Evolutionary conservation across 2,797 vertebrate species (phyloP).

Genomic region (Enteromius radiatus): DNA sequence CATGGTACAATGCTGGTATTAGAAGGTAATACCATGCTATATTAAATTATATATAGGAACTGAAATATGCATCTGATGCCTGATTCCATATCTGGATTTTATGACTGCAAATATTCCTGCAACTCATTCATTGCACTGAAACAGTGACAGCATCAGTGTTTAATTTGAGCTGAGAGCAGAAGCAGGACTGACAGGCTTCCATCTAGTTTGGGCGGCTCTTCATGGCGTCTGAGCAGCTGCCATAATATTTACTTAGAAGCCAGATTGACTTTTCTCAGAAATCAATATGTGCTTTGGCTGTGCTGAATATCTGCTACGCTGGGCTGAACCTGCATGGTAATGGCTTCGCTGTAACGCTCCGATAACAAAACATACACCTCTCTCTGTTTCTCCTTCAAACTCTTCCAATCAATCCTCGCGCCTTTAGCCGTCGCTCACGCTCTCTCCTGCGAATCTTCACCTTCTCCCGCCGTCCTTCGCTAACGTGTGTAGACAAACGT

Average conservation of each 20-base stretch:
- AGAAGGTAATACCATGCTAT: not conserved
- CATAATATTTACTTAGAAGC: slow-evolving; percentile 79
- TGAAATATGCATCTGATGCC: not conserved
- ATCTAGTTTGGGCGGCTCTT: slow-evolving; percentile 59
- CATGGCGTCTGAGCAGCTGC: slow-evolving; percentile 68
- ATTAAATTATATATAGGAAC: not conserved
- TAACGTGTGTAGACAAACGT: slow-evolving; percentile 64
- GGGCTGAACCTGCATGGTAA: slow-evolving; percentile 63
- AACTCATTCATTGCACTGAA: not conserved
- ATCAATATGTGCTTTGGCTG: slow-evolving; percentile 79
- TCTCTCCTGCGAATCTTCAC: slow-evolving; percentile 7
- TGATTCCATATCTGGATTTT: not conserved
- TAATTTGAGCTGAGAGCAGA: slow-evolving; percentile 1
- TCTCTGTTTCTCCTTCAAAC: slow-evolving; percentile 57
- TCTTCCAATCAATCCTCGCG: slow-evolving; percentile 48
- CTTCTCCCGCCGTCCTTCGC: slow-evolving; percentile 60
- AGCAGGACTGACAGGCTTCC: slow-evolving; percentile 38
- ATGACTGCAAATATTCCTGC: not conserved
- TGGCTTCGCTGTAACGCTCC: slow-evolving; percentile 75
- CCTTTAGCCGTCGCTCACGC: not conserved
- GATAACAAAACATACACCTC: slow-evolving; percentile 72
- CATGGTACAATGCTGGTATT: not conserved
- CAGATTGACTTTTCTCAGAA: slow-evolving; percentile 78
- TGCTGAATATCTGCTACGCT: slow-evolving; percentile 59
- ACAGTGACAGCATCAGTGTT: slow-evolving; percentile 1